A percentile compares a stretch with the other conserved stretches of the same genome.
These are phyloP conservation scores for Drosophila flavopinicola DNA, from an alignment of 2,888 invertebrate species.

Conservation along the genomic window DNA sequence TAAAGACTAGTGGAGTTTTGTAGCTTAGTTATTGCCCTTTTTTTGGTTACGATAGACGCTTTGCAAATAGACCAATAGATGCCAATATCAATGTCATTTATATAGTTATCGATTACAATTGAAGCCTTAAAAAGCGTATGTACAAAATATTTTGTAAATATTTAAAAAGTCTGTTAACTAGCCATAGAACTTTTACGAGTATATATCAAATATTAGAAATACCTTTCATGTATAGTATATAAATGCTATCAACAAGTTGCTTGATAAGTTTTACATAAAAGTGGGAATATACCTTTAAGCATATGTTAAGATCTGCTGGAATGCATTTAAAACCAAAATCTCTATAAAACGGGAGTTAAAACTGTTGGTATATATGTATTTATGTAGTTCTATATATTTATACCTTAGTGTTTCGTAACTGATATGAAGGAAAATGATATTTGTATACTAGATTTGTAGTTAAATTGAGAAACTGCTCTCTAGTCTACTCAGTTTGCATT, in stretches of 20 bases:
- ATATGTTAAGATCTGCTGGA: conserved; percentile 7
- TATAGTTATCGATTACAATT: conserved; percentile 49
- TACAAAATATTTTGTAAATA: conserved; percentile 80
- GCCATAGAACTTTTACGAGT: conserved; percentile 41
- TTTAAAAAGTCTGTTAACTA: conserved; percentile 75
- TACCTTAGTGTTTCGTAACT: conserved; percentile 37
- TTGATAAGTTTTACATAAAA: conserved; percentile 11
- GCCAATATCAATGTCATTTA: conserved; percentile 20
- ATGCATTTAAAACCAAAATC: conserved; percentile 41
- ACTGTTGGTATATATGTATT: conserved; percentile 35
- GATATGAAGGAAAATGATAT: conserved; percentile 74
- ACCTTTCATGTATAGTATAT: conserved; percentile 25
- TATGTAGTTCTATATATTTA: conserved; percentile 4
- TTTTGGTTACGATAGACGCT: conserved; percentile 56
- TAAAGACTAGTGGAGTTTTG: conserved; percentile 61
- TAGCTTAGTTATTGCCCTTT: conserved; percentile 73
- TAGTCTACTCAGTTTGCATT: conserved; percentile 63
- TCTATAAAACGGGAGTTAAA: conserved; percentile 45
- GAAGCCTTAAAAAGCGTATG: conserved; percentile 78
- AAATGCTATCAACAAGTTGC: conserved; percentile 56
- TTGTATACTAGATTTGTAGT: conserved; percentile 37
- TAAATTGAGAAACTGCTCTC: conserved; percentile 44
- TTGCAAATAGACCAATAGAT: conserved; percentile 27
- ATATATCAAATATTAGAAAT: conserved; percentile 43
- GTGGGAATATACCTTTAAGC: conserved; percentile 12